Percentiles rank a stretch among this genome's conserved stretches.
phyloP scores from a whole-genome alignment of 2,113 vertebrate species.

The Hippocampus guttulatus region DNA sequence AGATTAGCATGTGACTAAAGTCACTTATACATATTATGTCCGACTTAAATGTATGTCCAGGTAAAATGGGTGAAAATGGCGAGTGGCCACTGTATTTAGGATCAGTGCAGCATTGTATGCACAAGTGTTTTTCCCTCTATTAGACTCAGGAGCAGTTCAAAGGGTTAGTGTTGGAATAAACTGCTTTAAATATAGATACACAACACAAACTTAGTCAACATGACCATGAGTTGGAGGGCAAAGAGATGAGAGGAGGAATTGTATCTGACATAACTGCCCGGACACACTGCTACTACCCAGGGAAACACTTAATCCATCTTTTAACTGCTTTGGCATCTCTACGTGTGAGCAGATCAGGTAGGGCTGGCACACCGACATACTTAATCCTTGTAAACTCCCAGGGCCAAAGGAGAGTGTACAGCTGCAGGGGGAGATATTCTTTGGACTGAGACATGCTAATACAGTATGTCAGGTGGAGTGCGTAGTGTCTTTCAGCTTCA shows the following conservation, averaged over 20 bases:
- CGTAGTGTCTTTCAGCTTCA: neutral
- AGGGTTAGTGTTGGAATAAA: constrained; percentile 14
- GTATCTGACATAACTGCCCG: constrained; percentile 46
- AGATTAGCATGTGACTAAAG: no score
- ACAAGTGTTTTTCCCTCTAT: neutral
- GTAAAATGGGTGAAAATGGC: neutral
- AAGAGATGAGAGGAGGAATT: constrained; percentile 37
- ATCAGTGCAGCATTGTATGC: neutral
- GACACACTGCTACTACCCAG: constrained; percentile 46
- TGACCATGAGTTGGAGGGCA: constrained; percentile 38
- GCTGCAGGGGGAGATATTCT: constrained; percentile 56
- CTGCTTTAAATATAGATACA: constrained; percentile 24
- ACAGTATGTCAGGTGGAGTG: constrained; percentile 3
- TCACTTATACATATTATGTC: no score
- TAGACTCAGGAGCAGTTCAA: constrained; percentile 10
- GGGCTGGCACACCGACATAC: constrained; percentile 47
- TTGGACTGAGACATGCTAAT: constrained; percentile 13
- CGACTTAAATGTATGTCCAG: no score
- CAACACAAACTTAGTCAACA: constrained; percentile 26
- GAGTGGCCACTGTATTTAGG: neutral
- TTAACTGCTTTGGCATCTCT: constrained; percentile 63
- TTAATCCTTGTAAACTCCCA: constrained; percentile 65
- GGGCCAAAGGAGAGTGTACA: constrained; percentile 58
- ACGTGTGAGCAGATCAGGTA: constrained; percentile 33
- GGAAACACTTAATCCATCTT: constrained; percentile 64